Conservation (phyloP, 2,888 invertebrate species). For the Atethmia centrago region DNA sequence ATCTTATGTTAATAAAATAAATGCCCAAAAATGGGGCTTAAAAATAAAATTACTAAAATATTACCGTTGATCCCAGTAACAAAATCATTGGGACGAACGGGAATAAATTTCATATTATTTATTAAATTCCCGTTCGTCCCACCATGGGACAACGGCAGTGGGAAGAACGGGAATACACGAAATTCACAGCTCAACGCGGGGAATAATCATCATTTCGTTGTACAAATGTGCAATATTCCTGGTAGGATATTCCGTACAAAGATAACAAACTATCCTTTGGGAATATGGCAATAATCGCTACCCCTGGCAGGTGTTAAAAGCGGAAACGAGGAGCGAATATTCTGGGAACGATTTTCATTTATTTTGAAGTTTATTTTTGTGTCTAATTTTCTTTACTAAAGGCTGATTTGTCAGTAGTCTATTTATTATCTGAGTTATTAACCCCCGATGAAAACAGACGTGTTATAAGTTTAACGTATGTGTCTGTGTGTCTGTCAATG, state of each 20-base stretch:
- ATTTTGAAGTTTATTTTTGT: background rate
- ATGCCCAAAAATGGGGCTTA: background rate
- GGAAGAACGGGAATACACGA: too few species aligned
- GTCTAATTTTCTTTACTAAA: background rate
- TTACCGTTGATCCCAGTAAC: too few species aligned
- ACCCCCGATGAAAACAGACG: too few species aligned
- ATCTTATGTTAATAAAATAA: background rate
- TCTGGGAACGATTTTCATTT: constrained; percentile 1
- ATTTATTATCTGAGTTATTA: too few species aligned
- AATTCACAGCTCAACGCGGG: constrained; percentile 16
- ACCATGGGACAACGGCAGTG: too few species aligned
- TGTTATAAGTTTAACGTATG: too few species aligned
- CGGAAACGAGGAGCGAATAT: constrained; percentile 1
- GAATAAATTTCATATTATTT: too few species aligned
- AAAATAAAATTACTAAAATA: too few species aligned
- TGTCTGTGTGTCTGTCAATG: too few species aligned
- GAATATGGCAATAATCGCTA: constrained; percentile 2
- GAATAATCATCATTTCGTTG: constrained; percentile 12
- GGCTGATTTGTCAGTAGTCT: background rate
- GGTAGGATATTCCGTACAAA: background rate
- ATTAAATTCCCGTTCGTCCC: too few species aligned
- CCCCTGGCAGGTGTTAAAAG: constrained; percentile 12
- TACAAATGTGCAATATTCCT: constrained; percentile 26
- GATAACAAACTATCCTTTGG: constrained; percentile 33
- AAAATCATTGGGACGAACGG: too few species aligned